Evolutionary conservation across 2,888 invertebrate genomes (phyloP), one percentile per base, ranked within the genome.

Genomic region (Amblyjoppa fuscipennis): DNA sequence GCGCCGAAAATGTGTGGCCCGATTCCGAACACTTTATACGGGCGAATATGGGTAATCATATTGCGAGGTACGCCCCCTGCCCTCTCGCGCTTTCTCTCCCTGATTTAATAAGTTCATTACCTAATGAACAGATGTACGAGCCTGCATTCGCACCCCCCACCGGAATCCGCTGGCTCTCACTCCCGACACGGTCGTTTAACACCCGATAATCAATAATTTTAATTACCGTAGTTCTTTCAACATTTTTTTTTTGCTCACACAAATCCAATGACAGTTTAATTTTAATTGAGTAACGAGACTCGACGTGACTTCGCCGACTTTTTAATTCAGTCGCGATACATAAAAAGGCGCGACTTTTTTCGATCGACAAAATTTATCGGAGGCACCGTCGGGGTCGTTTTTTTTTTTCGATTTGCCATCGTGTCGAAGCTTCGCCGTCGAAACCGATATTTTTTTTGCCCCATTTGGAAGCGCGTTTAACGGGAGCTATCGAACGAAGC

Each of bases 41-140:
- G 38, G 28, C 1, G 41, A 78, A 78, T 71, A 71, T 78, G 28
- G 81, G 68, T 77, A 38, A 76, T 59, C 34, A 20, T 64, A 61
- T 25, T 74, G 28, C 45, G 61, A 28, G 64, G 28, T 64, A 34
- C n/a, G 41, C 75, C 85, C 80, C 87, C 82, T 83, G 80, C 85
- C 74, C 86, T 85, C 86, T 83, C 86, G 85, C 89, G 73, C 75
- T 69, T 53, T 64, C 49, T 69, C 87, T 88, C 90, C 89, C 90
- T 91, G 92, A 93, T 93, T 93, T 93, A 93, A 93, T 93, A 93
- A 93, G 92, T 93, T 93, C 92, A 92, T 92, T 93, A 93, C 91
- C 91, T 93, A 93, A 93, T 93, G 92, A 93, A 93, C 93, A 92
- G 92, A 91, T 92, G 92, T 91, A 91, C 91, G 88, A 87, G 87